Base-by-base conservation (phyloP, 1,140 invertebrate genomes). In the Heliconius melpomene region DNA sequence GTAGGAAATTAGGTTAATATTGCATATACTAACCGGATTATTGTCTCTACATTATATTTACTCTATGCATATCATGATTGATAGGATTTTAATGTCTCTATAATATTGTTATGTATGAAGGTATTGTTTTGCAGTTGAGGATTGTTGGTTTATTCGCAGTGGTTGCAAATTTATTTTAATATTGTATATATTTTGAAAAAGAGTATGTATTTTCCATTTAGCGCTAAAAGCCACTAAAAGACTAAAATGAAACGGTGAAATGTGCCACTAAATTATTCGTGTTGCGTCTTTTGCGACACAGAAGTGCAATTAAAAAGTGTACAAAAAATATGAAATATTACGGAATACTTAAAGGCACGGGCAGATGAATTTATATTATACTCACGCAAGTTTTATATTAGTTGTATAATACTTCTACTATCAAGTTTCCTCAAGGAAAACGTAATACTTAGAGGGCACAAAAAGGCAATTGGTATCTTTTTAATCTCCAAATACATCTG, bases 401-500 rank as follows among this genome's bases (percentile, higher is more conserved):
- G 26, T 66, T 66, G 36, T 23, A 72, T 72, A n/a, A 72, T 72
- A 72, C 2, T 38, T 72, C 36, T 38, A n/a, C 38, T 36, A 36
- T n/a, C 60, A 66, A 72, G 71, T 72, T 72, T 72, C 71, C 71
- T 72, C 71, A 72, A 72, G 71, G 32, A 72, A 72, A 72, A 36
- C 36, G 18, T n/a, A 23, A 40, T 38, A 38, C 71, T 72, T 20
- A 2, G n/a, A 71, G 57, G 38, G 16, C 26, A 75, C 23, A 46
- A 75, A 50, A 57, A 60, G 20, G 54, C 60, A 66, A 60, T 60
- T 72, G 54, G 18, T 74, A 26, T 66, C 74, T 72, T 71, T 66
- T 73, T 46, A 60, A 74, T 77, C 60, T 52, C 40, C 81, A 71
- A 79, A 54, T 77, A 72, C 78, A 82, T 74, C 81, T 82, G 79